Conservation (phyloP, 2,113 vertebrate genomes). For the Rhabdomys dilectus region DNA sequence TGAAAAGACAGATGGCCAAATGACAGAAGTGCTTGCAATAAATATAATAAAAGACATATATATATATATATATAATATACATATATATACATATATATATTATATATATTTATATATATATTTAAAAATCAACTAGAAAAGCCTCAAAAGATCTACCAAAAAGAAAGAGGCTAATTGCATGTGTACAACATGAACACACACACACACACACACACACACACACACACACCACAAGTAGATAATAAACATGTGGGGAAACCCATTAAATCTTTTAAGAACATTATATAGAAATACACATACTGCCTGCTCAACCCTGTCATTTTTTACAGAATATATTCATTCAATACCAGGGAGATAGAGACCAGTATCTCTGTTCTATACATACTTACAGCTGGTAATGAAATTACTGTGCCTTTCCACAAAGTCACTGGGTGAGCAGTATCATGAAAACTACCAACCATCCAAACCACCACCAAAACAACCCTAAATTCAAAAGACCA, state of each 20-base stretch:
- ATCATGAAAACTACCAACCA: not conserved
- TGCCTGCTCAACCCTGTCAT: not conserved
- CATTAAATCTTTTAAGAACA: not conserved
- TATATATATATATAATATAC: too few species aligned
- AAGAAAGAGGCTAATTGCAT: conserved; percentile 1
- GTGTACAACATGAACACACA: not conserved
- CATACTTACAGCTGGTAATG: not conserved
- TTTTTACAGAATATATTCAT: not conserved
- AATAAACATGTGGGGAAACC: not conserved
- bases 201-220: not conserved
- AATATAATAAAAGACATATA: not conserved
- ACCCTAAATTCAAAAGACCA: not conserved
- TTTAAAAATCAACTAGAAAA: conserved; percentile 51
- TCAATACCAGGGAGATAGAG: not conserved
- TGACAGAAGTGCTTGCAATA: not conserved
- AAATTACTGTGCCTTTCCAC: not conserved
- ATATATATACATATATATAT: not conserved
- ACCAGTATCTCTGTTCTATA: not conserved
- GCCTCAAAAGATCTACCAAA: not conserved
- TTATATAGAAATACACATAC: not conserved
- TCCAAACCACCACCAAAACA: not conserved
- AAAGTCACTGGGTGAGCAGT: not conserved
- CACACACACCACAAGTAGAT: not conserved
- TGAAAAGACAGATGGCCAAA: conserved; percentile 22
- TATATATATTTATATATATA: not conserved